Evolutionary conservation across 2,797 vertebrate species (phyloP).

Genomic region (Helostoma temminkii): DNA sequence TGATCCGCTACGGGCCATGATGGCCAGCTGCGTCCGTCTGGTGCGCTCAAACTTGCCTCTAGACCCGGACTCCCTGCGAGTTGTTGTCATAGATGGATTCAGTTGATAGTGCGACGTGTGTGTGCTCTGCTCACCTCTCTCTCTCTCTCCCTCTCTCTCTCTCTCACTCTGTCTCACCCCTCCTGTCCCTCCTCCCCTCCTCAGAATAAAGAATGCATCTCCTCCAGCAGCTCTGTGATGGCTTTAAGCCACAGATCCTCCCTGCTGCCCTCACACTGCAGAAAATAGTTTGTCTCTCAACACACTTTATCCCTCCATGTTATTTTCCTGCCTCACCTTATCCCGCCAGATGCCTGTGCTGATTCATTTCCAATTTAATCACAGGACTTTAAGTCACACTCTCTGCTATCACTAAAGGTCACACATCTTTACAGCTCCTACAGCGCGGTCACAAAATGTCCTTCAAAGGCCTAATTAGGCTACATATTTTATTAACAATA

Average conservation of each 20-base stretch:
- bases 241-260: slow-evolving; percentile 85
- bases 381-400: slow-evolving; percentile 44
- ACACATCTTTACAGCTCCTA: not conserved
- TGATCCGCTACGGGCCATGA: slow-evolving; percentile 82
- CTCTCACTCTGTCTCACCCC: slow-evolving; percentile 28
- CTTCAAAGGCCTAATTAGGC: slow-evolving; percentile 4
- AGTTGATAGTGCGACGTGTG: slow-evolving; percentile 87
- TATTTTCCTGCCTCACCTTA: slow-evolving; percentile 21
- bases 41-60: slow-evolving; percentile 64
- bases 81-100: slow-evolving; percentile 89
- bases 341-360: slow-evolving; percentile 17
- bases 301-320: slow-evolving; percentile 50
- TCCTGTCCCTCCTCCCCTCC: slow-evolving; percentile 62
- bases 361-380: slow-evolving; percentile 59
- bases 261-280: slow-evolving; percentile 74
- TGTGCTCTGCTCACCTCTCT: slow-evolving; percentile 64
- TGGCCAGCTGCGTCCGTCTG: slow-evolving; percentile 68
- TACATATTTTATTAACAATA: not conserved
- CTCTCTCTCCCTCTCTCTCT: slow-evolving; percentile 29
- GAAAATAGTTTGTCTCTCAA: slow-evolving; percentile 73
- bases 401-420: slow-evolving; percentile 11
- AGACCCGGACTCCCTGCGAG: slow-evolving; percentile 78
- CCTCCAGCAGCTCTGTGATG: slow-evolving; percentile 86
- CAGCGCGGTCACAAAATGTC: not conserved
- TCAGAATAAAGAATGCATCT: slow-evolving; percentile 88